Evolutionary conservation across 2,797 vertebrate genomes (phyloP).

Genomic region (Tadarida brasiliensis): DNA sequence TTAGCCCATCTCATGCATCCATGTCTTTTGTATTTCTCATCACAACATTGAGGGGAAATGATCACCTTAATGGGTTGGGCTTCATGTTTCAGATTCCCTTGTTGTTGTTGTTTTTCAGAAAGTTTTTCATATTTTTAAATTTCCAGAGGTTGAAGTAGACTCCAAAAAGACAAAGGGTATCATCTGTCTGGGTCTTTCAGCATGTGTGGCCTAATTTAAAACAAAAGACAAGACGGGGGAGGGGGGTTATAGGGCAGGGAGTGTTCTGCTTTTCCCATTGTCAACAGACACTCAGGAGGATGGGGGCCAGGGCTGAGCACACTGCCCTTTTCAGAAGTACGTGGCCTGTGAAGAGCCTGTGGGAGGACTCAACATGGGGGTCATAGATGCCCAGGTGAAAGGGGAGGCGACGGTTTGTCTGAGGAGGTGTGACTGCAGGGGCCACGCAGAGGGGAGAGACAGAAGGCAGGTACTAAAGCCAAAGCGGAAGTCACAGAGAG

Average conservation of each 20-base stretch:
- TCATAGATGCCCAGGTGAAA: background rate
- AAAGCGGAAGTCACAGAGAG: background rate
- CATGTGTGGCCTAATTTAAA: conserved; percentile 36
- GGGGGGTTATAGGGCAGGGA: background rate
- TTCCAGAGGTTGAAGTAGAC: conserved; percentile 52
- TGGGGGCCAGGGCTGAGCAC: background rate
- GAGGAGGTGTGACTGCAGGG: background rate
- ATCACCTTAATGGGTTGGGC: conserved; percentile 48
- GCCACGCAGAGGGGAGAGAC: background rate
- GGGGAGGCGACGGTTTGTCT: background rate
- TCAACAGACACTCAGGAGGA: background rate
- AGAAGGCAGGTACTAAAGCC: background rate
- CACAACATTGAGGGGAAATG: conserved; percentile 58
- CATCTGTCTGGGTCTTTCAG: conserved; percentile 39
- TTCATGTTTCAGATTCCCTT: conserved; percentile 75
- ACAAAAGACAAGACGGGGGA: background rate
- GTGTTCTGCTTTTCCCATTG: background rate
- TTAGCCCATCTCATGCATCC: conserved; percentile 50
- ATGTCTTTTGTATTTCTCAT: conserved; percentile 67
- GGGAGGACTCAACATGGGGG: background rate
- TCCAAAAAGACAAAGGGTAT: conserved; percentile 8
- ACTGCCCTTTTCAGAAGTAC: background rate
- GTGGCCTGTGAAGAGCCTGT: background rate
- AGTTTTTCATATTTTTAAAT: conserved; percentile 51
- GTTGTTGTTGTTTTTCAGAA: conserved; percentile 70